Evolutionary conservation across 1,140 invertebrate genomes (phyloP), one percentile per base, ranked within the genome.

Genomic region (Dinoponera quadriceps): DNA sequence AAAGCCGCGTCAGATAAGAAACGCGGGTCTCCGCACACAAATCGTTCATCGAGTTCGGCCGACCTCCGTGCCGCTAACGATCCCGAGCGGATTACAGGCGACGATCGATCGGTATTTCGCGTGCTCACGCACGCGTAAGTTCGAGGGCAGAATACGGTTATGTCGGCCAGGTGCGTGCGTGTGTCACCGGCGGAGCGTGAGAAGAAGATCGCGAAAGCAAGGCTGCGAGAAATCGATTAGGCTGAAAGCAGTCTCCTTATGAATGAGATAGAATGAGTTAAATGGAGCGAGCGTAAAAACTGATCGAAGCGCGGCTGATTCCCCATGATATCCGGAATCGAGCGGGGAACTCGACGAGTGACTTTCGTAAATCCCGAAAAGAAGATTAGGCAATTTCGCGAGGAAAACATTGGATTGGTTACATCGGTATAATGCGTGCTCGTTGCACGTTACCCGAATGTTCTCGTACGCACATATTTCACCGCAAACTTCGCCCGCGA

Each of bases 141-240:
- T 86, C 89, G 87, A 89, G 89, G 87, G 89, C 88, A 91, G 83
- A 86, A 90, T 92, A 91, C 92, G 91, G 91, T 92, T 93, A 91
- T 90, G 84, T 44, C 65, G 82, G 71, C 88, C 89, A 84, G 80
- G 75, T 88, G 91, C 89, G 91, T 90, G 90, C 91, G 91, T 89
- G 91, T 91, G 90, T 92, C 92, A 91, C 90, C 87, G 86, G 51
- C 27, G 60, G 73, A 77, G 62, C 74, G 74, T 77, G 74, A 77
- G 74, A 77, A 60, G 72, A 49, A 33, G 48, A 16, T 68, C 48
- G 62, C 20, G 48, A 33, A 54, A 49, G 48, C 44, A 25, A 29
- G 18, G 22, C 9, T 9, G 38, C 48, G 44, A 59, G 48, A 62
- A 68, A 25, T 38, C 20, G 18, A 29, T 16, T 13, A 27, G 9